Conservation (phyloP, 2,113 vertebrate genomes). For the Mellivora capensis region DNA sequence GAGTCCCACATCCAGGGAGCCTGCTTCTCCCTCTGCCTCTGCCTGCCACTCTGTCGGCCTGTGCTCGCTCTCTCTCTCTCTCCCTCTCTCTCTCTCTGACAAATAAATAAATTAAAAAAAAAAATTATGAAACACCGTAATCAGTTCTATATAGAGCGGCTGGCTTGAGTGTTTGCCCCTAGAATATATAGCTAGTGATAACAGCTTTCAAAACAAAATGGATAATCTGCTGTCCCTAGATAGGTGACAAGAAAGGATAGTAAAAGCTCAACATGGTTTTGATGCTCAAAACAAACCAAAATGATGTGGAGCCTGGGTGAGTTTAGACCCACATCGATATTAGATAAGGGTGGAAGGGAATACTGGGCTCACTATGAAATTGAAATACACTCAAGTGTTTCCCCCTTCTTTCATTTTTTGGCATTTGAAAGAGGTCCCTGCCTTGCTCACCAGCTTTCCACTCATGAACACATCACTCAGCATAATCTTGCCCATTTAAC, state of each 20-base stretch:
- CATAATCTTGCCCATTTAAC: neutral
- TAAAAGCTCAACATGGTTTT: neutral
- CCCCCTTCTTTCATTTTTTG: neutral
- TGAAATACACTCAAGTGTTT: neutral
- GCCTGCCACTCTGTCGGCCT: too few relatives aligned
- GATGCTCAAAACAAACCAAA: neutral
- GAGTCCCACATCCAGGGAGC: too few relatives aligned
- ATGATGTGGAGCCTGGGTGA: neutral
- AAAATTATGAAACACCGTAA: neutral
- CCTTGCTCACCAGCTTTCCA: neutral
- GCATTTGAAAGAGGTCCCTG: neutral
- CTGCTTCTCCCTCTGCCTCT: too few relatives aligned
- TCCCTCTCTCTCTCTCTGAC: too few relatives aligned
- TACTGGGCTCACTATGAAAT: neutral
- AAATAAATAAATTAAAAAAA: too few relatives aligned
- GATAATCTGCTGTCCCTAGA: neutral
- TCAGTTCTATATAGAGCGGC: neutral
- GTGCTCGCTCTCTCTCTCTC: too few relatives aligned
- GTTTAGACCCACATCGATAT: neutral
- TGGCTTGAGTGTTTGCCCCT: neutral
- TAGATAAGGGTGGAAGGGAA: neutral
- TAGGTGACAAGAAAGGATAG: neutral
- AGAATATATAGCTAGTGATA: neutral
- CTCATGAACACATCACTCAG: neutral
- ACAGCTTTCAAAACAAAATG: neutral